Evolutionary conservation across 2,888 invertebrate genomes (phyloP).

Genomic region (Julus scandinavius): DNA sequence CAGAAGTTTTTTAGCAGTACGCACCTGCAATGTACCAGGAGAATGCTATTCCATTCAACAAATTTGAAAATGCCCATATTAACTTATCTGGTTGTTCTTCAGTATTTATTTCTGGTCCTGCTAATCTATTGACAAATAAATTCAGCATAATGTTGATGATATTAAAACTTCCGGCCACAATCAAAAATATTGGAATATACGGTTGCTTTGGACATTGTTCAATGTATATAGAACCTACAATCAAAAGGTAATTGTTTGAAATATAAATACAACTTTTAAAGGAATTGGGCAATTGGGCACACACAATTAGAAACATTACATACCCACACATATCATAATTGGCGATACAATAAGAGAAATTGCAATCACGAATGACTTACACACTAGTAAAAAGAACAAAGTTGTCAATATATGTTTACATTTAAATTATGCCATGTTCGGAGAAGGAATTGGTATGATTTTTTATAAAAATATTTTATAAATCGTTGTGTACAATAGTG

Average conservation of each 20-base stretch:
- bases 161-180: slow-evolving; percentile 48
- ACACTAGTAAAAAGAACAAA: slow-evolving; percentile 42
- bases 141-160: slow-evolving; percentile 34
- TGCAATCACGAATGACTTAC: background rate
- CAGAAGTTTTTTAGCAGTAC: background rate
- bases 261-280: slow-evolving; percentile 6
- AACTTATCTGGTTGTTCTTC: background rate
- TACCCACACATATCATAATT: slow-evolving; percentile 48
- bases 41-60: slow-evolving; percentile 43
- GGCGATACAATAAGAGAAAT: slow-evolving; percentile 28
- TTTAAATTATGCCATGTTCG: too few species aligned
- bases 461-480: too few species aligned
- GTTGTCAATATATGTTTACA: too few species aligned
- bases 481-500: too few species aligned
- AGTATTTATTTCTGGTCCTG: slow-evolving; percentile 14
- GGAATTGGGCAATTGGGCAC: too few species aligned
- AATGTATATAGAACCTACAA: slow-evolving; percentile 49
- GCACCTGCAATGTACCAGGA: slow-evolving; percentile 44
- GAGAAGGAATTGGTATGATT: too few species aligned
- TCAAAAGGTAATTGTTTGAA: background rate
- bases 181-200: slow-evolving; percentile 52
- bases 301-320: background rate
- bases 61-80: slow-evolving; percentile 30
- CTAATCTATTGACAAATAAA: slow-evolving; percentile 5
- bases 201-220: slow-evolving; percentile 51